Percentiles rank a stretch among this genome's conserved stretches.
Conservation (phyloP, 53 echinoderm and acorn worm species). For the Apostichopus leukothele region DNA sequence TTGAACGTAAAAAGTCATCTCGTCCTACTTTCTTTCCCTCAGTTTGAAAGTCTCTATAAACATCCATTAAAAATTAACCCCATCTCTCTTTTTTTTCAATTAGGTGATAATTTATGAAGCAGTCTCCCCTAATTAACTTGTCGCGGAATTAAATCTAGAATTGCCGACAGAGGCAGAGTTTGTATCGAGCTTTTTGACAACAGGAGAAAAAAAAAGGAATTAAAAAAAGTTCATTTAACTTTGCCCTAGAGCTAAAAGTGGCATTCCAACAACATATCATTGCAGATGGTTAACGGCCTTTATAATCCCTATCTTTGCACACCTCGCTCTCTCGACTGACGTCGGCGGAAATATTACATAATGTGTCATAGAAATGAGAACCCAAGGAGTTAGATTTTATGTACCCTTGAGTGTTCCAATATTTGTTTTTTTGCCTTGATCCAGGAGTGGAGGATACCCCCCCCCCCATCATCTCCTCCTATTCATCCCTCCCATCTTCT, state of each 20-base stretch:
- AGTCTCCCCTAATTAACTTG: background rate
- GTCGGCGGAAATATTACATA: slow-evolving; percentile 40
- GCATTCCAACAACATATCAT: background rate
- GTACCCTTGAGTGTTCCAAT: slow-evolving; percentile 34
- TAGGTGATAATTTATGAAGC: background rate
- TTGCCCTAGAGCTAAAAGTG: background rate
- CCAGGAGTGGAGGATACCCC: background rate
- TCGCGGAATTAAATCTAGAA: too few species aligned
- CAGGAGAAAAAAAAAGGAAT: background rate
- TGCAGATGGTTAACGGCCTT: background rate
- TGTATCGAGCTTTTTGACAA: too few species aligned
- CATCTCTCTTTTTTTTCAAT: background rate
- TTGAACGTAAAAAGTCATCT: background rate
- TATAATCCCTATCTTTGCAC: slow-evolving; percentile 8
- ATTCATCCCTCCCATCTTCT: background rate
- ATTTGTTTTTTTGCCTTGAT: slow-evolving; percentile 43
- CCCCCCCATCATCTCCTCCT: background rate
- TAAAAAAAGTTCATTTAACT: slow-evolving; percentile 38
- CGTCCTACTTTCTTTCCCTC: background rate
- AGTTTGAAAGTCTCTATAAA: background rate
- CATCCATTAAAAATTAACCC: background rate
- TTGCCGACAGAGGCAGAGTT: too few species aligned
- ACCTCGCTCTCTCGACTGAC: background rate
- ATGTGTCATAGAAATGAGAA: background rate
- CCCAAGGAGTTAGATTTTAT: background rate